Conservation (phyloP, 2,113 vertebrate genomes). For the Platysteira castanea region DNA sequence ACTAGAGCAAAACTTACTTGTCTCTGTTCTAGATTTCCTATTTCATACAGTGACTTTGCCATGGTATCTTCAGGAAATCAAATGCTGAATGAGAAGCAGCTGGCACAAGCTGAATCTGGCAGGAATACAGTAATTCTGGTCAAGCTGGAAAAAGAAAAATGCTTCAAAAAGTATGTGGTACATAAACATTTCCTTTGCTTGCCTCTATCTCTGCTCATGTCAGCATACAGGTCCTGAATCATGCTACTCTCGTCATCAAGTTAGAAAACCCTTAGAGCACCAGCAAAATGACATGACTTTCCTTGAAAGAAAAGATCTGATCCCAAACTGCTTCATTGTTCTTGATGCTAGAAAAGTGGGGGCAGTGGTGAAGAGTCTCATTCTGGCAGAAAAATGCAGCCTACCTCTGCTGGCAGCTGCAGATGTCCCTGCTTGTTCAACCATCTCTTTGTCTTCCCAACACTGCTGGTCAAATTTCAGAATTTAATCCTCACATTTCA, state of each 20-base stretch:
- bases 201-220: not conserved
- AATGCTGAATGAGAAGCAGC: not conserved
- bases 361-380: not conserved
- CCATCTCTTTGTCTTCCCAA: not conserved
- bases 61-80: slow-evolving; percentile 4
- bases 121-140: not conserved
- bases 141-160: not conserved
- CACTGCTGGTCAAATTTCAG: not conserved
- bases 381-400: not conserved
- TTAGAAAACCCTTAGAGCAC: not conserved
- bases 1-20: not conserved
- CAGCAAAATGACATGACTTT: not conserved
- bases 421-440: not conserved
- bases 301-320: not conserved
- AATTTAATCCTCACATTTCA: slow-evolving; percentile 7
- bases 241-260: not conserved
- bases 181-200: not conserved
- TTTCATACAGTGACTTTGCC: not conserved
- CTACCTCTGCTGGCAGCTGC: not conserved
- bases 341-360: not conserved
- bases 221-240: not conserved
- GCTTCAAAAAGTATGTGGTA: not conserved
- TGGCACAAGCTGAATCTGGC: not conserved
- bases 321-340: not conserved
- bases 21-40: not conserved